Base-by-base conservation (phyloP, 2,797 vertebrate genomes). In the Mallotus villosus region DNA sequence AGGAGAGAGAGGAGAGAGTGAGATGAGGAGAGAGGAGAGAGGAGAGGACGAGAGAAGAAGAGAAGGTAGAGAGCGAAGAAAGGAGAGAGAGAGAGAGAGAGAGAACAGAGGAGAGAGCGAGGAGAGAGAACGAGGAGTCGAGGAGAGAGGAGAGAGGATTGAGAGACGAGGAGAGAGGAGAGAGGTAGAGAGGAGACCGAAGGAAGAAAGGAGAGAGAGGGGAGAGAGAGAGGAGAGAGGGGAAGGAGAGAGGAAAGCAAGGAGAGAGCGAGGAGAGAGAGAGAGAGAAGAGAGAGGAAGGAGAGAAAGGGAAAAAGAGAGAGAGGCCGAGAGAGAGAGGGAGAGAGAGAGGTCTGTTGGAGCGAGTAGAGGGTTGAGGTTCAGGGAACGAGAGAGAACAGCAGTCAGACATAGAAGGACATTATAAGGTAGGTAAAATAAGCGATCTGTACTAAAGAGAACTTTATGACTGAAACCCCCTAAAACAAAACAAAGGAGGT, bases 401-500 rank as follows among this genome's bases (percentile, higher is more conserved):
- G 2, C 27, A 70, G 68, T 79, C 87, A 78, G 81, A 89, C 90
- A 92, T 90, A 92, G 88, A 89, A 84, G 70, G 82, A 82, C 82
- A 90, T 87, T 89, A 87, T 88, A 89, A 6, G 84, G 66, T 46
- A 72, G 75, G 90, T 92, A 89, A 92, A 93, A 94, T 92, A 93
- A 94, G 87, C 92, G 92, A 68, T 81, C 83, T 78, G 41, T 88
- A 93, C 89, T 92, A 91, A 91, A 92, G 89, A 84, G 81, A 80
- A 90, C 88, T 90, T 90, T 89, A 89, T 91, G 91, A 90, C 90
- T 89, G 90, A 87, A 92, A 93, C 92, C 85, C 90, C 85, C 86
- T 87, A 81, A 92, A 92, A 92, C 89, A 90, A 92, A 92, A 94
- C 91, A 91, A 89, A 78, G 91, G 37, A 89, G 89, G 84, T 88